phyloP scores from a whole-genome alignment of 2,113 vertebrate species.

The Gorsachius goisagi region DNA sequence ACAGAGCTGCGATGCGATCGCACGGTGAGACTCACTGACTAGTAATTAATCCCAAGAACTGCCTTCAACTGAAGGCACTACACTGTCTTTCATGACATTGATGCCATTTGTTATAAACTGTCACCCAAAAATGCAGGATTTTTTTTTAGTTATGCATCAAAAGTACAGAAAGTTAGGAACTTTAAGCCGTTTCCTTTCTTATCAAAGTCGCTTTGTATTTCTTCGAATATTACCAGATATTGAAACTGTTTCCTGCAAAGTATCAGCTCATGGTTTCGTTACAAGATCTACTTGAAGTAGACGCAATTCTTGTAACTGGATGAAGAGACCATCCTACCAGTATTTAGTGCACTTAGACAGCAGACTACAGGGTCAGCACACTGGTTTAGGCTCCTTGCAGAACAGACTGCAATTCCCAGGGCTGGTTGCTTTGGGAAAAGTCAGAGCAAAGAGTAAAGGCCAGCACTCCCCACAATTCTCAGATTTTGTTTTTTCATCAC shows the following conservation, averaged over 20 bases:
- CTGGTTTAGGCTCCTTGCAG: not conserved
- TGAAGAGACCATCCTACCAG: not conserved
- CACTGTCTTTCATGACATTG: not conserved
- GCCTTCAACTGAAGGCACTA: not conserved
- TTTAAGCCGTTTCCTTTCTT: not conserved
- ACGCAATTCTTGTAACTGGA: not conserved
- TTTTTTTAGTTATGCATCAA: not conserved
- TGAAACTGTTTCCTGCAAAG: not conserved
- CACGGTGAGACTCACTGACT: not conserved
- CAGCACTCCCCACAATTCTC: not conserved
- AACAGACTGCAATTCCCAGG: not conserved
- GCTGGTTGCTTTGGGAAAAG: not conserved
- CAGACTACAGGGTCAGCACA: not conserved
- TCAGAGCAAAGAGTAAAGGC: not conserved
- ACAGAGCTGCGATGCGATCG: not conserved
- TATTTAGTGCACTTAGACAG: not conserved
- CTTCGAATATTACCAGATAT: not conserved
- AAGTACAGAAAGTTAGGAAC: not conserved
- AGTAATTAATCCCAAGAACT: not conserved
- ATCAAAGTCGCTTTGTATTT: not conserved
- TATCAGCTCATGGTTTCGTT: not conserved
- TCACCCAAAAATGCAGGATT: not conserved
- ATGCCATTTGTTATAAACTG: not conserved
- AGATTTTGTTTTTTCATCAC: not conserved
- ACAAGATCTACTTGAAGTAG: not conserved